Evolutionary conservation across 2,888 invertebrate genomes (phyloP), one percentile per base, ranked within the genome.

Genomic region (Andricus curvator): DNA sequence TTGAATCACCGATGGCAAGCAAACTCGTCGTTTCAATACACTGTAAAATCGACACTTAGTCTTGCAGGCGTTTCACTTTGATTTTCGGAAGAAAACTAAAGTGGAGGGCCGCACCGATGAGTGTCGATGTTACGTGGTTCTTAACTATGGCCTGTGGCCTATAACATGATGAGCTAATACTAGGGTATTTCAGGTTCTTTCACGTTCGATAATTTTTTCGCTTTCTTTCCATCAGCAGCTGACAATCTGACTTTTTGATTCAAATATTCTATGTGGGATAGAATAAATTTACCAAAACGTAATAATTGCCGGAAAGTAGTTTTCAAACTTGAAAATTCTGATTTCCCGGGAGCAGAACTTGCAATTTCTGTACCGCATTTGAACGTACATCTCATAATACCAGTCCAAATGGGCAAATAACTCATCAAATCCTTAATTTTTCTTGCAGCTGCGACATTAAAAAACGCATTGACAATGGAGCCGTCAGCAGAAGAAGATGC

Each of bases 331-430:
- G 67, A 20, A 67, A 67, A 67, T n/a, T 67, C 67, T 1, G 37
- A 67, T 20, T 67, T 22, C 4, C 11, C n/a, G n/a, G 67, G 22
- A 3, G 67, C 67, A 67, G 67, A 44, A 9, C n/a, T 67, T 11
- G 67, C n/a, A 37, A 67, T 22, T 9, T n/a, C 41, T 41, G 11
- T 44, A 11, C 67, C 44, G 41, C 67, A 44, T 22, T 44, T 8
- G n/a, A 67, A 67, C 20, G 11, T n/a, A 6, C 44, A 4, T n/a
- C 41, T n/a, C 44, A 67, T 67, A 13, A 67, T 41, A n/a, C 67
- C 67, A n/a, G 67, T 67, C 67, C 67, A 41, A 17, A 67, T 44
- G 1, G 67, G 67, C 11, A 67, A 44, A 41, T n/a, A 56, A 3
- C 13, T 20, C 56, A 56, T 56, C 20, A n/a, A 20, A 56, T n/a